A percentile compares a stretch with the other conserved stretches of the same genome.
phyloP scores from a whole-genome alignment of 2,797 vertebrate genomes.

The Anas bahamensis region DNA sequence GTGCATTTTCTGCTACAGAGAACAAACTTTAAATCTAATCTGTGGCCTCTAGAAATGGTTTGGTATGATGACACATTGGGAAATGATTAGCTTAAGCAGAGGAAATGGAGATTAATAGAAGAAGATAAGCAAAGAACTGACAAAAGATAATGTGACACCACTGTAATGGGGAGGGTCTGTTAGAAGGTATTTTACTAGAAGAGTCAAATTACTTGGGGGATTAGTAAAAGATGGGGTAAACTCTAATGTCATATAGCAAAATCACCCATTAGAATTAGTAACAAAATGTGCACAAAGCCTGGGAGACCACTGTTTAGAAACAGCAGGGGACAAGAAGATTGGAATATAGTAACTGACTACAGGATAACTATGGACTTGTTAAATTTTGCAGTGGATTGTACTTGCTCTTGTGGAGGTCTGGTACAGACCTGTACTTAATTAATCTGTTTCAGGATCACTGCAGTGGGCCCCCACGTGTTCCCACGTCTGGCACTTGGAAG shows the following conservation, averaged over 20 bases:
- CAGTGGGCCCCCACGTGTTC: not conserved
- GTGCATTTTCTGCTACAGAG: not conserved
- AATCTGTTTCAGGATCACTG: not conserved
- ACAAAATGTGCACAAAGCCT: not conserved
- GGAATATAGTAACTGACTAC: not conserved
- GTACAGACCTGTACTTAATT: not conserved
- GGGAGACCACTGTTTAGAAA: not conserved
- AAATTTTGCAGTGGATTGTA: not conserved
- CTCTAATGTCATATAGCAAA: not conserved
- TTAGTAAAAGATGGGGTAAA: not conserved
- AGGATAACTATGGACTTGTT: not conserved
- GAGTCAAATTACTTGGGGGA: not conserved
- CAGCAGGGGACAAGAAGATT: not conserved
- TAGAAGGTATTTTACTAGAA: not conserved
- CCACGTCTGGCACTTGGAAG: not conserved
- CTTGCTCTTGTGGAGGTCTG: not conserved
- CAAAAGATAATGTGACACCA: not conserved
- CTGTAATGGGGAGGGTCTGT: not conserved
- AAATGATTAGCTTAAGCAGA: not conserved
- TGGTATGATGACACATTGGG: not conserved
- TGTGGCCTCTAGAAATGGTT: not conserved
- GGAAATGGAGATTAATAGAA: not conserved
- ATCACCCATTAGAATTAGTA: fast-evolving
- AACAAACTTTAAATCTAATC: not conserved
- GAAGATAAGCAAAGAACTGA: not conserved